Conservation (phyloP, 1,140 invertebrate genomes). For the Drosophila parabipectinata region DNA sequence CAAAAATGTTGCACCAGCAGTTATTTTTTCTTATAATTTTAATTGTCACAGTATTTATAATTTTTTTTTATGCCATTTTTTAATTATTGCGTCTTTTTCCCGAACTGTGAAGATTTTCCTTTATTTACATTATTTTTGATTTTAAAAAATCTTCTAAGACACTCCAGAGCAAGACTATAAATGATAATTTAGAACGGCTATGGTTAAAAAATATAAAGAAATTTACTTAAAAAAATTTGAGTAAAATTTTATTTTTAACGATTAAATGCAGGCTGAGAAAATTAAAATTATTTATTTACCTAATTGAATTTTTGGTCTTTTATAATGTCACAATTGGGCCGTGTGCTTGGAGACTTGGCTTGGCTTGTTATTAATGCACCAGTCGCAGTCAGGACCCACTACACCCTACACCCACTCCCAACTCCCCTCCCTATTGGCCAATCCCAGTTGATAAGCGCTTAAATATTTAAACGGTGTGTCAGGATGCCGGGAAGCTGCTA, state of each 20-base stretch:
- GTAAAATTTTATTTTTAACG: no score
- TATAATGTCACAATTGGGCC: background rate
- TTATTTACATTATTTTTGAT: background rate
- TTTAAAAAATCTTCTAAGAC: no score
- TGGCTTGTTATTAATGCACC: conserved; percentile 38
- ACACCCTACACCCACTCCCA: background rate
- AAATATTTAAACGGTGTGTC: conserved; percentile 54
- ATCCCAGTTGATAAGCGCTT: conserved; percentile 57
- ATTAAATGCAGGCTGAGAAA: no score
- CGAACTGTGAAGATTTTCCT: conserved; percentile 1
- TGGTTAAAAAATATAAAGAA: no score
- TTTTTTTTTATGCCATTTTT: background rate
- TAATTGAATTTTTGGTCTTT: conserved; percentile 1
- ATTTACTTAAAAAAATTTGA: no score
- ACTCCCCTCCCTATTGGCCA: background rate
- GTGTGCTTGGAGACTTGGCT: conserved; percentile 4
- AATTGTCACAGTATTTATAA: conserved; percentile 17
- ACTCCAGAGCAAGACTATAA: no score
- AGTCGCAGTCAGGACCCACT: conserved; percentile 12
- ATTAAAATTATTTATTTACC: no score
- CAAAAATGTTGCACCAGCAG: conserved; percentile 29
- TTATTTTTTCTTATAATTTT: conserved; percentile 19
- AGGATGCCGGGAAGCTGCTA: conserved; percentile 27
- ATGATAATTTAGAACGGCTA: no score
- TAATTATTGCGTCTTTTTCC: no score